These are phyloP conservation scores for Limnephilus auricula DNA, from an alignment of 2,888 invertebrate genomes.

Conservation along the genomic window DNA sequence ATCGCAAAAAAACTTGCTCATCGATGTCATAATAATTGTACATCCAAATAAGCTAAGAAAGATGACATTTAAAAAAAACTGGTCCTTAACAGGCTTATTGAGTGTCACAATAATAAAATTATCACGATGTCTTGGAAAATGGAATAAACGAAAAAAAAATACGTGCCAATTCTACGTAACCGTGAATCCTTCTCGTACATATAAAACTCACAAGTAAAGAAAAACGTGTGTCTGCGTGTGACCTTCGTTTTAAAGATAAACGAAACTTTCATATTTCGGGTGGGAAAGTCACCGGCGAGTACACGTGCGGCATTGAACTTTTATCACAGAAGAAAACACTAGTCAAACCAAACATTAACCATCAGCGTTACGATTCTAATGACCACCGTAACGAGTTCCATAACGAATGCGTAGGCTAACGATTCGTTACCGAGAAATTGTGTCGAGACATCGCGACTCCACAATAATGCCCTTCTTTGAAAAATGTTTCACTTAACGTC, in stretches of 20 bases:
- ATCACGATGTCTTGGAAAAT: not conserved
- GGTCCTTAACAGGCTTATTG: not conserved
- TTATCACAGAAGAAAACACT: not conserved
- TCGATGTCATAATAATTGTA: not conserved
- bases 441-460: constrained; percentile 2
- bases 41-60: not conserved
- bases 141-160: not conserved
- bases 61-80: not conserved
- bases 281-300: constrained; percentile 43
- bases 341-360: not conserved
- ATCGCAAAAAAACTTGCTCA: not conserved
- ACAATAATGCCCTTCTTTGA: constrained; percentile 35
- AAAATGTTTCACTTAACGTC: constrained; percentile 36
- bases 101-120: not conserved
- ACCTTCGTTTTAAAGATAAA: constrained; percentile 30
- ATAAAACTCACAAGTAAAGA: not conserved
- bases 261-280: constrained; percentile 35
- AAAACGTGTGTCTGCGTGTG: constrained; percentile 9
- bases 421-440: constrained; percentile 5
- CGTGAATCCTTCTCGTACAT: not conserved
- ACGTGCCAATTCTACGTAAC: not conserved
- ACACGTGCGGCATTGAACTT: constrained; percentile 54
- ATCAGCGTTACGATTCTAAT: constrained; percentile 8
- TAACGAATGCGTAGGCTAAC: not conserved
- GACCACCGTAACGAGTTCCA: not conserved